Percentiles rank a stretch among this genome's conserved stretches.
phyloP scores from a whole-genome alignment of 2,797 vertebrate species.

The Etheostoma perlongum region DNA sequence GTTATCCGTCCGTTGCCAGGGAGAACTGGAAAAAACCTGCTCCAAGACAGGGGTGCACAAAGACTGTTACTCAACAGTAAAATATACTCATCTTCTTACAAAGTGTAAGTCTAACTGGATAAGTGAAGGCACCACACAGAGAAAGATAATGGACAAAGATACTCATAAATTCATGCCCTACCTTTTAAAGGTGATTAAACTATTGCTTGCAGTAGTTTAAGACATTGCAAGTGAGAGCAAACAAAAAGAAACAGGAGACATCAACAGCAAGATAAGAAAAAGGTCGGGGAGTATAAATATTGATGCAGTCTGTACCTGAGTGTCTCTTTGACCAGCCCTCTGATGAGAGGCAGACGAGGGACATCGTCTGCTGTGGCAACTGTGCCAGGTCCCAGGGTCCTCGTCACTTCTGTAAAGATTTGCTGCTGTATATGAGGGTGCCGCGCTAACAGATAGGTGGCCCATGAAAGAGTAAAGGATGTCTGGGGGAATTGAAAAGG shows the following conservation, averaged over 20 bases:
- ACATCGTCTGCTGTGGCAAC: slow-evolving; percentile 87
- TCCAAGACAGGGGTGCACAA: slow-evolving; percentile 67
- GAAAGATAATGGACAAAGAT: background rate
- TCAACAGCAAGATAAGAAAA: background rate
- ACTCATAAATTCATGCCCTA: background rate
- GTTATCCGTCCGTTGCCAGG: slow-evolving; percentile 93
- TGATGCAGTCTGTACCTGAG: slow-evolving; percentile 84
- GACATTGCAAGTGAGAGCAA: background rate
- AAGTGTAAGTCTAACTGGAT: slow-evolving; percentile 17
- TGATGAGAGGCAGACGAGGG: slow-evolving; percentile 87
- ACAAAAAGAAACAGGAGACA: background rate
- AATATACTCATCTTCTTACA: slow-evolving; percentile 30
- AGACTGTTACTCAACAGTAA: slow-evolving; percentile 68
- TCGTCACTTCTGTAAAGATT: slow-evolving; percentile 86
- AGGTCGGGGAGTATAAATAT: no score
- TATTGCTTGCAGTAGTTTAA: background rate
- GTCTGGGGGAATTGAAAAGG: slow-evolving; percentile 79
- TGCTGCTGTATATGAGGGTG: slow-evolving; percentile 88
- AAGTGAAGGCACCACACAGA: slow-evolving; percentile 1
- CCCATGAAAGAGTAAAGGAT: slow-evolving; percentile 95
- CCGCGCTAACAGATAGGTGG: slow-evolving; percentile 89
- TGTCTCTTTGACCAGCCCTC: slow-evolving; percentile 94
- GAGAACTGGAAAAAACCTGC: slow-evolving; percentile 93
- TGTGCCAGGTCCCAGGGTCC: slow-evolving; percentile 81
- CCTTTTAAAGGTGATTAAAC: background rate